Conservation (phyloP, 2,888 invertebrate genomes). For the Idaea aversata region DNA sequence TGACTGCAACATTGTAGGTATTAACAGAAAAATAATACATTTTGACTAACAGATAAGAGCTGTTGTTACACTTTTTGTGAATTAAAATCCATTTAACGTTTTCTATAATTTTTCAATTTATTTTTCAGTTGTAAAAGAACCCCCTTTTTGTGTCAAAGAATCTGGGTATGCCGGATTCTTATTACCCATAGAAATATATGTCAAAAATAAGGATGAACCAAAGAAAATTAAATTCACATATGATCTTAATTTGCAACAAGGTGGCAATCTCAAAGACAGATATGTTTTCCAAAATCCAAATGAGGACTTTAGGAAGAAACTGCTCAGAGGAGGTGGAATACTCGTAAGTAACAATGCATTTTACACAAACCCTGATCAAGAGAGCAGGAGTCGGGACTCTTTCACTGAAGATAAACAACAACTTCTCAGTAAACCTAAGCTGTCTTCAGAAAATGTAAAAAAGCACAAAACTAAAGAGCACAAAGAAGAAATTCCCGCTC, state of each 20-base stretch:
- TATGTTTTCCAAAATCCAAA: conserved; percentile 91
- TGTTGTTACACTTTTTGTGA: neutral
- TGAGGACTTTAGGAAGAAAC: conserved; percentile 93
- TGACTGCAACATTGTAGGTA: neutral
- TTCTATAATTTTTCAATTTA: conserved; percentile 18
- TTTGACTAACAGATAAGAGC: neutral
- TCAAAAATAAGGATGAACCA: conserved; percentile 94
- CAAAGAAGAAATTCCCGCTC: conserved; percentile 78
- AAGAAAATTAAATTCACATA: conserved; percentile 91
- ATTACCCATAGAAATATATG: conserved; percentile 93
- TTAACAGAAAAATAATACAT: conserved; percentile 2
- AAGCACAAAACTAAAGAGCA: conserved; percentile 82
- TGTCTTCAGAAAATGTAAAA: conserved; percentile 80
- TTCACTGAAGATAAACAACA: conserved; percentile 80
- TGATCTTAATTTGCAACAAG: conserved; percentile 90
- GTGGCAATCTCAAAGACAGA: conserved; percentile 89
- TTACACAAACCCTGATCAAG: conserved; percentile 75
- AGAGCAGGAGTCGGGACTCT: conserved; percentile 80
- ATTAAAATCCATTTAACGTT: neutral
- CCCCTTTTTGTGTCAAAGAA: conserved; percentile 93
- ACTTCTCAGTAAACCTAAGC: conserved; percentile 86
- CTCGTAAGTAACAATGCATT: conserved; percentile 68
- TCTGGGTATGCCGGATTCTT: conserved; percentile 98
- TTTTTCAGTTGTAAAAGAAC: conserved; percentile 91
- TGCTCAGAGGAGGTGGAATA: conserved; percentile 92